Base-by-base conservation (phyloP, 2,113 vertebrate genomes). In the Gymnocephalus cernua region DNA sequence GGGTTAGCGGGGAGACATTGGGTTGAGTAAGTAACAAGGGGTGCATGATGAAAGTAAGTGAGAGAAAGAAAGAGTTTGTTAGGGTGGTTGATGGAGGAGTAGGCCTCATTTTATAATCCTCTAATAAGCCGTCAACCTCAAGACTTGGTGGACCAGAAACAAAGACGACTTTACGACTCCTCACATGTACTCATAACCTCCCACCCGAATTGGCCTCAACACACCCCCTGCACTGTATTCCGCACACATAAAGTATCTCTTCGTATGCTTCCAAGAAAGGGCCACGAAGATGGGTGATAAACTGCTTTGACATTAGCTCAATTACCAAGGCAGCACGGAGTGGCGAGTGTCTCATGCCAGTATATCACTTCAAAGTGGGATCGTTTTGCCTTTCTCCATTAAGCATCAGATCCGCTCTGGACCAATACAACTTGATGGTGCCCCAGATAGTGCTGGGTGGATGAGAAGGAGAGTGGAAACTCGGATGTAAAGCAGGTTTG, bases 291-390 rank as follows among this genome's bases (percentile, higher is more conserved):
- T 53, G 74, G 58, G 73, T 69, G 84, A 91, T 91, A 80, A 93
- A 91, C 87, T 50, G 77, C 81, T 76, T 76, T 75, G 85, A 82
- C 83, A 74, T 91, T 80, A 86, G 86, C 86, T 70, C 77, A 74
- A 77, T 90, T 90, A 88, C 79, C 56, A 67, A 59, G 73, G 70
- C 88, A 25, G 66, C 71, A 47, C n/a, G 27, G 69, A 47, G 83
- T 71, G 78, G 75, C 9, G 61, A 82, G 62, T 74, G 84, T 85
- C 82, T 86, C 81, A 29, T 74, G 79, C 69, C 85, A 84, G 88
- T 84, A 88, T 86, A 89, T 92, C 78, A 82, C 72, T 80, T 91
- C 79, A 85, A 90, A 90, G 87, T 77, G 71, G 79, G 77, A 78
- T 84, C 75, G 5, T 86, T 86, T 89, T 72, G 75, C 62, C 15